Percentiles rank a stretch among this genome's conserved stretches.
Conservation (phyloP, 1,140 invertebrate species). For the Drosophila varians region DNA sequence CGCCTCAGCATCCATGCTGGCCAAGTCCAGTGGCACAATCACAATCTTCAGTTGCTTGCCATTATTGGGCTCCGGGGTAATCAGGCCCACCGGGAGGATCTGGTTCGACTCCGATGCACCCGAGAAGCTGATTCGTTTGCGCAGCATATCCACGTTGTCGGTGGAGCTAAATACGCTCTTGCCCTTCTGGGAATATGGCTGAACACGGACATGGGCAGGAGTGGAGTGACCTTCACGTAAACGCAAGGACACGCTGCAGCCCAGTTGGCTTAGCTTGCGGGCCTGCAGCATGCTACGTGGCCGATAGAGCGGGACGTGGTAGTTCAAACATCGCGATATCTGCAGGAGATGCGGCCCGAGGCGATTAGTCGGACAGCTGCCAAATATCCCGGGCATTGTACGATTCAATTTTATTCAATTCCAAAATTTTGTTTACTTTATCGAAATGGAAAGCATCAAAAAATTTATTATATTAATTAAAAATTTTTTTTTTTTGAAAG, state of each 20-base stretch:
- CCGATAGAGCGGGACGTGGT: slow-evolving; percentile 51
- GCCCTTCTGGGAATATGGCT: slow-evolving; percentile 33
- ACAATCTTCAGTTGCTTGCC: slow-evolving; percentile 66
- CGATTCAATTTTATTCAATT: neutral
- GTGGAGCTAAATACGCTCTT: slow-evolving; percentile 35
- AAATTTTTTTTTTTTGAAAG: no score
- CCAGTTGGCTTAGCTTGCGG: slow-evolving; percentile 25
- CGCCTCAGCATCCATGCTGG: slow-evolving; percentile 34
- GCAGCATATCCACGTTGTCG: slow-evolving; percentile 38
- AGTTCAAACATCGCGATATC: slow-evolving; percentile 56
- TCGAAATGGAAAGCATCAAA: neutral
- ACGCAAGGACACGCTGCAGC: neutral
- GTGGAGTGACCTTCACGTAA: neutral
- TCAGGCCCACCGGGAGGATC: slow-evolving; percentile 58
- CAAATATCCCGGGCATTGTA: slow-evolving; percentile 24
- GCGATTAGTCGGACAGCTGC: slow-evolving; percentile 6
- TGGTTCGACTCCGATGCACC: slow-evolving; percentile 5
- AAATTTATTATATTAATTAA: neutral
- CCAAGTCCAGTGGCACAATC: slow-evolving; percentile 67
- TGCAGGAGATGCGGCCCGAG: slow-evolving; percentile 49
- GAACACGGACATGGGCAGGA: slow-evolving; percentile 17
- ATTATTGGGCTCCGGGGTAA: slow-evolving; percentile 39
- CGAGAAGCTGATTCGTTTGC: slow-evolving; percentile 55
- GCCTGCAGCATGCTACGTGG: slow-evolving; percentile 12
- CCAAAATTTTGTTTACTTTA: slow-evolving; percentile 5